A percentile compares a stretch with the other conserved stretches of the same genome.
phyloP scores from a whole-genome alignment of 2,113 vertebrate species.

The Tenebrosternarchus preto region DNA sequence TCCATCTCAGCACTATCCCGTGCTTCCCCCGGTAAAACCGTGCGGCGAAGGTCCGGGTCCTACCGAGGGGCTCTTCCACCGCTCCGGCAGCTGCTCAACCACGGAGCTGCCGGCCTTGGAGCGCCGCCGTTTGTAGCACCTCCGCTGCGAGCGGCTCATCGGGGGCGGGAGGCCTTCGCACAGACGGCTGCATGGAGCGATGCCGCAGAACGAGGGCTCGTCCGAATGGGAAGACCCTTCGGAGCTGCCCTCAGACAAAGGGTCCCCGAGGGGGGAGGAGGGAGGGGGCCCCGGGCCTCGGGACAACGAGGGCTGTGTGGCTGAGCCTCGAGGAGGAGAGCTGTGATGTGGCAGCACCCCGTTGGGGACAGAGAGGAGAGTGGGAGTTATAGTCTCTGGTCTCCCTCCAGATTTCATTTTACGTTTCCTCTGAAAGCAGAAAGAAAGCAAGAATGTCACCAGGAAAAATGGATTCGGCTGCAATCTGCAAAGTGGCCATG shows the following conservation, averaged over 20 bases:
- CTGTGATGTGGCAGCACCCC: conserved; percentile 80
- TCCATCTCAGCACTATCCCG: too few species aligned
- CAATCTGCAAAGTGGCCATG: too few species aligned
- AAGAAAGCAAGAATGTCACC: conserved; percentile 42
- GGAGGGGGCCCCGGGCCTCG: conserved; percentile 71
- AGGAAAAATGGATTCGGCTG: not conserved
- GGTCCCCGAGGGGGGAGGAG: conserved; percentile 78
- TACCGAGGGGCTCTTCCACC: conserved; percentile 56
- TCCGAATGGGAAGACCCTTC: conserved; percentile 93
- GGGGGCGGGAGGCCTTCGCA: conserved; percentile 84
- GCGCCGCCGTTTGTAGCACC: conserved; percentile 81
- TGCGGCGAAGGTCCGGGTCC: conserved; percentile 81
- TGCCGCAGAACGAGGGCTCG: conserved; percentile 93
- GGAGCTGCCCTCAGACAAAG: conserved; percentile 87
- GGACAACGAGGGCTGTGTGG: conserved; percentile 74
- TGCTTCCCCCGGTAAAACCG: conserved; percentile 85
- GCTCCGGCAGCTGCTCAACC: conserved; percentile 80
- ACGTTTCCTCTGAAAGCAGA: conserved; percentile 79
- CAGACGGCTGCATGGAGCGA: conserved; percentile 84
- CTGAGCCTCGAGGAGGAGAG: conserved; percentile 68
- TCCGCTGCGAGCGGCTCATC: conserved; percentile 85
- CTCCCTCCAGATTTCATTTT: conserved; percentile 81
- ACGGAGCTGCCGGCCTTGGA: conserved; percentile 81
- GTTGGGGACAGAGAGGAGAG: conserved; percentile 68
- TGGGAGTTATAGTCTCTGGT: conserved; percentile 80